phyloP scores from a whole-genome alignment of 2,888 invertebrate species.

The Blastobasis lacticolella region DNA sequence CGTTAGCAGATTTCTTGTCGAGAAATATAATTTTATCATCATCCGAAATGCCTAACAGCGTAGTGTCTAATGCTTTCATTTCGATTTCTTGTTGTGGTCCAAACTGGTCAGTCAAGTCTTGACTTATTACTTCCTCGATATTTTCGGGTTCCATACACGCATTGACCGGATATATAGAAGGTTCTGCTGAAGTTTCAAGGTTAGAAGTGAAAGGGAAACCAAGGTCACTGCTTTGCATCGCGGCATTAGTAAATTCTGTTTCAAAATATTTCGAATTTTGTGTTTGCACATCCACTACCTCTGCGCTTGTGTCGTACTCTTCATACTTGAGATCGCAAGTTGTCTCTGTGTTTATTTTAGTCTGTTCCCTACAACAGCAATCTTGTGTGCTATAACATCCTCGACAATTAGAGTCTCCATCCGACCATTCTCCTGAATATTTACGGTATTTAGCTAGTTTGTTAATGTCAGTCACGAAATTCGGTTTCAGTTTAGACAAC shows the following conservation, averaged over 20 bases:
- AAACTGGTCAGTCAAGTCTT: constrained; percentile 3
- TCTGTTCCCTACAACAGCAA: constrained; percentile 27
- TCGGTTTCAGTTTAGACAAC: constrained; percentile 32
- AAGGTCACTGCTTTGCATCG: constrained; percentile 13
- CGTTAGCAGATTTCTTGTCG: constrained; percentile 4
- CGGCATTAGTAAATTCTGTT: constrained; percentile 19
- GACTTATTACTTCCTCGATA: not conserved
- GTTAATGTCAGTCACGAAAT: constrained; percentile 32
- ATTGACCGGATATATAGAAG: not conserved
- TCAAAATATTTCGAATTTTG: constrained; percentile 28
- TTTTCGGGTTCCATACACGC: not conserved
- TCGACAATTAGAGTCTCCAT: not conserved
- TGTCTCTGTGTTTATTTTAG: constrained; percentile 28
- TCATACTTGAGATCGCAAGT: constrained; percentile 31
- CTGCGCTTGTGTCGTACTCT: constrained; percentile 21
- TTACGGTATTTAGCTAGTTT: constrained; percentile 40
- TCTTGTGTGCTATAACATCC: constrained; percentile 21
- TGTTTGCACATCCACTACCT: constrained; percentile 32
- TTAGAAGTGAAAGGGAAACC: too few species aligned
- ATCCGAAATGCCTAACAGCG: constrained; percentile 22
- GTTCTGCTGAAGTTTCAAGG: too few species aligned
- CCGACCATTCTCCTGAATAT: constrained; percentile 15
- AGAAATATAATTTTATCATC: constrained; percentile 28
- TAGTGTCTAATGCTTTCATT: constrained; percentile 18
- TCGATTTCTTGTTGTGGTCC: constrained; percentile 12